A percentile compares a stretch with the other conserved stretches of the same genome.
These are phyloP conservation scores for Drosophila kurseongensis DNA, from an alignment of 1,140 invertebrate genomes.

Conservation along the genomic window DNA sequence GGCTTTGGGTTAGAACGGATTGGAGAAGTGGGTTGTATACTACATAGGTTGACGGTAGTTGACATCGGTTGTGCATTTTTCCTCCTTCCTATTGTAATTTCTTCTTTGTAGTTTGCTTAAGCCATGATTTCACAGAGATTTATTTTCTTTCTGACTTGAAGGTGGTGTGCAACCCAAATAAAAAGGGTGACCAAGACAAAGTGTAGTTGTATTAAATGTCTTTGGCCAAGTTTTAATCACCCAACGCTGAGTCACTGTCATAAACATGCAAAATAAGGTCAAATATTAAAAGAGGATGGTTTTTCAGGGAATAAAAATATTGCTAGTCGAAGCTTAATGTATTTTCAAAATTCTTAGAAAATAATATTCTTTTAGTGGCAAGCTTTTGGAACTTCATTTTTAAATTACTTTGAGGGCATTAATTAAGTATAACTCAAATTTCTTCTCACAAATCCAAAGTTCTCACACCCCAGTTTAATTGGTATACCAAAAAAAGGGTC, in stretches of 20 bases:
- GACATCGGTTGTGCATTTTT: slow-evolving; percentile 44
- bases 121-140: slow-evolving; percentile 31
- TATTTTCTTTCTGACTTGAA: slow-evolving; percentile 17
- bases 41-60: slow-evolving; percentile 46
- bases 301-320: too few relatives aligned
- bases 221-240: not conserved
- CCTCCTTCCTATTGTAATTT: slow-evolving; percentile 23
- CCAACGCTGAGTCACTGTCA: too few relatives aligned
- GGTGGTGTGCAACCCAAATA: not conserved
- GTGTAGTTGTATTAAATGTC: not conserved
- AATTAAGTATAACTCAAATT: slow-evolving; percentile 4
- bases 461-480: not conserved
- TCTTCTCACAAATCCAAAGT: not conserved
- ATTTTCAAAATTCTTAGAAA: too few relatives aligned
- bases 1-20: slow-evolving; percentile 13
- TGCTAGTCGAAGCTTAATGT: too few relatives aligned
- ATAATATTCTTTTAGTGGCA: too few relatives aligned
- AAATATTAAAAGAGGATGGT: too few relatives aligned
- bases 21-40: slow-evolving; percentile 6
- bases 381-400: too few relatives aligned
- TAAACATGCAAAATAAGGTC: too few relatives aligned
- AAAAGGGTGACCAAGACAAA: not conserved
- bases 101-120: slow-evolving; percentile 32
- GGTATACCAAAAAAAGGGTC: slow-evolving; percentile 4
- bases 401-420: not conserved